A percentile compares a stretch with the other conserved stretches of the same genome.
phyloP scores from a whole-genome alignment of 2,113 vertebrate genomes.

The Tetrax tetrax region DNA sequence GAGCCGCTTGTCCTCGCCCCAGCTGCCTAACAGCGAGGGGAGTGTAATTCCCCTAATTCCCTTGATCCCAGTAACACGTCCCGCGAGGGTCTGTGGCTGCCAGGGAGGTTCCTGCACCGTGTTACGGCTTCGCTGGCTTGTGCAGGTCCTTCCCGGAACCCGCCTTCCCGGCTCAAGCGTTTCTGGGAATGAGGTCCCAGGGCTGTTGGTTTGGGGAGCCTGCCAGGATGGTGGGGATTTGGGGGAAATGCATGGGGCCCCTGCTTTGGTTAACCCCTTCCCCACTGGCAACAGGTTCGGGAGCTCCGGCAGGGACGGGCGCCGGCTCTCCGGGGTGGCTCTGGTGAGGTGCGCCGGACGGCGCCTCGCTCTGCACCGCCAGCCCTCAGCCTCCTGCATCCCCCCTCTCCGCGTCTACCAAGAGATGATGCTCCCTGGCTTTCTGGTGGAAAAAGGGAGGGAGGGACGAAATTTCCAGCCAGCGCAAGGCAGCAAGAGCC shows the following conservation, averaged over 20 bases:
- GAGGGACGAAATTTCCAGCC: background rate
- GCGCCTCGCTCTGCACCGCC: rapidly evolving
- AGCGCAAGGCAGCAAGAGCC: background rate
- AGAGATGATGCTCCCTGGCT: background rate
- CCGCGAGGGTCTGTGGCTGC: background rate
- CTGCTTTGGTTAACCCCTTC: conserved; percentile 50
- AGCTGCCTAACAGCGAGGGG: background rate
- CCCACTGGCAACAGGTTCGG: rapidly evolving
- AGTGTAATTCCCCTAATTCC: background rate
- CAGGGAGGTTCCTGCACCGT: conserved; percentile 27
- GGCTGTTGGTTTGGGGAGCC: conserved; percentile 70
- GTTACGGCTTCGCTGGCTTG: conserved; percentile 30
- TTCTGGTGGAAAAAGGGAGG: background rate
- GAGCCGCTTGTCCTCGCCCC: background rate
- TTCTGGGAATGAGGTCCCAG: conserved; percentile 62
- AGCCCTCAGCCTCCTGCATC: rapidly evolving
- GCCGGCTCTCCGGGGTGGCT: background rate
- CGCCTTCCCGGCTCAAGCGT: conserved; percentile 63
- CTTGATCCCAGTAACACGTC: background rate
- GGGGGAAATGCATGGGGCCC: conserved; percentile 49
- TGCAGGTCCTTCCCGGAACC: conserved; percentile 71
- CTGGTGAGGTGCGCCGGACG: rapidly evolving
- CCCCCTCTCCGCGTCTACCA: rapidly evolving
- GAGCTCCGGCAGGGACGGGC: rapidly evolving
- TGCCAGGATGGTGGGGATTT: conserved; percentile 70